These are phyloP conservation scores for Oryctes rhinoceros DNA, from an alignment of 1,140 invertebrate genomes.

Conservation along the genomic window DNA sequence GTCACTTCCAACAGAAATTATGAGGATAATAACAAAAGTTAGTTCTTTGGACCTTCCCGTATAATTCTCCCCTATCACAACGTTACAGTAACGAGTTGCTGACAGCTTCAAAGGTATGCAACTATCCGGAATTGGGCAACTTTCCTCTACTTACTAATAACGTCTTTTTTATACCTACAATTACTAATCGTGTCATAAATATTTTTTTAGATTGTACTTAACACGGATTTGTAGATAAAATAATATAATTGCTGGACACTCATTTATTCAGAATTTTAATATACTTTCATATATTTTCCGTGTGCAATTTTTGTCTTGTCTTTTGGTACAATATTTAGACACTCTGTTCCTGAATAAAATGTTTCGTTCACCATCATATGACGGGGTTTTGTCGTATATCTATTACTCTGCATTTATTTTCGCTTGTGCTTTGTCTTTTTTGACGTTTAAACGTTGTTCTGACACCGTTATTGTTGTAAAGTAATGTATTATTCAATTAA, in stretches of 20 bases:
- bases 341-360: constrained; percentile 27
- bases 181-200: background rate
- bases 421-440: constrained; percentile 35
- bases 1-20: no score
- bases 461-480: constrained; percentile 35
- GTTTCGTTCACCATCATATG: constrained; percentile 36
- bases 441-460: constrained; percentile 35
- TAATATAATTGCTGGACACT: constrained; percentile 1
- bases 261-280: background rate
- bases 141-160: constrained; percentile 8
- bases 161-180: background rate
- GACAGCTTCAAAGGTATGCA: background rate
- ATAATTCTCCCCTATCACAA: no score
- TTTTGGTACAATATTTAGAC: background rate
- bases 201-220: constrained; percentile 3
- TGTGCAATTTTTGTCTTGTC: background rate
- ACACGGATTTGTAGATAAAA: constrained; percentile 10
- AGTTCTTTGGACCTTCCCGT: no score
- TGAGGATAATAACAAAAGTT: no score
- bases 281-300: background rate
- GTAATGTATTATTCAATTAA: constrained; percentile 35
- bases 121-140: background rate
- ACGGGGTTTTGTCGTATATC: constrained; percentile 26
- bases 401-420: constrained; percentile 34
- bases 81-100: no score